Evolutionary conservation across 2,888 invertebrate genomes (phyloP).

Genomic region (Pilophorus perplexus): DNA sequence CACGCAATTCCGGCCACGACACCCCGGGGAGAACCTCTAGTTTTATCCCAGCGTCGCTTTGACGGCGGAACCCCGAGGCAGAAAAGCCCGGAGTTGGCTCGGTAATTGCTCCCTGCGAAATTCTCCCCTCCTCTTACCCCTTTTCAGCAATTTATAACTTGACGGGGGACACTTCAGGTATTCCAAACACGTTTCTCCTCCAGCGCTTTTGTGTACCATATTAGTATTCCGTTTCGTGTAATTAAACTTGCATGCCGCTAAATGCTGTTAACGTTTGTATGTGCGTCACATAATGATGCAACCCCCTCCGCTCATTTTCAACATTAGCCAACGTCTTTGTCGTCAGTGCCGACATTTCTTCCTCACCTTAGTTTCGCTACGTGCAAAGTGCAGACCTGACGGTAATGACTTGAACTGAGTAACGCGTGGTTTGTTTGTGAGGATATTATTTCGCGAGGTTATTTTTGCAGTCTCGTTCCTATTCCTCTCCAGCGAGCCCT

Average conservation of each 20-base stretch:
- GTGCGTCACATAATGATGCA: constrained; percentile 11
- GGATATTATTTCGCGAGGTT: too few species aligned
- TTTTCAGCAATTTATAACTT: constrained; percentile 9
- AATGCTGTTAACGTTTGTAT: constrained; percentile 10
- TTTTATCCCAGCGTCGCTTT: too few species aligned
- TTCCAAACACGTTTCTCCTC: constrained; percentile 12
- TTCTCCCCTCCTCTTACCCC: not conserved
- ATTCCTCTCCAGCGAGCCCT: too few species aligned
- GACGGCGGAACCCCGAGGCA: too few species aligned
- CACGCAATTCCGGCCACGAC: too few species aligned
- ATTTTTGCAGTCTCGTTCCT: too few species aligned
- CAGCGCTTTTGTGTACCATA: not conserved
- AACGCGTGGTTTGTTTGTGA: too few species aligned
- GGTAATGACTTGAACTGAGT: not conserved
- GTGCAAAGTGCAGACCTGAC: not conserved
- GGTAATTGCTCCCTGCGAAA: constrained; percentile 9
- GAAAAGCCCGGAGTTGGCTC: too few species aligned
- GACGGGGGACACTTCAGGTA: constrained; percentile 7
- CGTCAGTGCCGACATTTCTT: too few species aligned
- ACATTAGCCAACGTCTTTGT: too few species aligned
- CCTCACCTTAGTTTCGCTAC: too few species aligned
- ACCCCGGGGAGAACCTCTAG: too few species aligned
- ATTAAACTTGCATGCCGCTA: constrained; percentile 13
- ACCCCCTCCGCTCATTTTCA: not conserved
- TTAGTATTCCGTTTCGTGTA: constrained; percentile 14